phyloP scores from a whole-genome alignment of 1,140 invertebrate species.

The Stenopsyche tienmushanensis region DNA sequence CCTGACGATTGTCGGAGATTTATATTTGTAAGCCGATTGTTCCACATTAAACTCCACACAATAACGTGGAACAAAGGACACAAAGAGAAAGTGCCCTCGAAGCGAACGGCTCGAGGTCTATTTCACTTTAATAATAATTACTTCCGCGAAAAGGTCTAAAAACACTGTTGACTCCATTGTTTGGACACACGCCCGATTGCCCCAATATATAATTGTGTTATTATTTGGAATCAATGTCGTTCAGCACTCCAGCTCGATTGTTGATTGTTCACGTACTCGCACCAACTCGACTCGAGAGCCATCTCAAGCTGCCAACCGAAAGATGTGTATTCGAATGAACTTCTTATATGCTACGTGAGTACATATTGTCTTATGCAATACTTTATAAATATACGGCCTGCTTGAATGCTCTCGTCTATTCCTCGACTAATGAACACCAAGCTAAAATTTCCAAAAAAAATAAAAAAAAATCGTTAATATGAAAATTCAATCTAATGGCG shows the following conservation, averaged over 20 bases:
- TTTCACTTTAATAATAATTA: constrained; percentile 27
- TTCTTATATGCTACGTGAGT: too few species aligned
- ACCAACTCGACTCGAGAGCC: not conserved
- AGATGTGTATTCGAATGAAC: too few species aligned
- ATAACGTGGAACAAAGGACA: constrained; percentile 27
- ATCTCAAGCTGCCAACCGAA: not conserved
- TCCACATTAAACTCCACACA: constrained; percentile 27
- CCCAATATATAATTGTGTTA: constrained; percentile 8
- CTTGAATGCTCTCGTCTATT: too few species aligned
- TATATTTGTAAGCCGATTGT: constrained; percentile 33
- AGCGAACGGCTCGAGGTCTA: constrained; percentile 25
- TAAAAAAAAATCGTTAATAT: too few species aligned
- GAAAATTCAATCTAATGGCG: too few species aligned
- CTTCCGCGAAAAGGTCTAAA: constrained; percentile 23
- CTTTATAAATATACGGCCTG: too few species aligned
- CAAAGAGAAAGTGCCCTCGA: constrained; percentile 33
- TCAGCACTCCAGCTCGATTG: not conserved
- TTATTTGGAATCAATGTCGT: constrained; percentile 10
- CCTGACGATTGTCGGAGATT: constrained; percentile 27
- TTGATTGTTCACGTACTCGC: not conserved
- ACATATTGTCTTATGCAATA: too few species aligned
- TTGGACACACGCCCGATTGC: constrained; percentile 35
- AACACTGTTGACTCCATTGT: constrained; percentile 38
- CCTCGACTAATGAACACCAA: too few species aligned
- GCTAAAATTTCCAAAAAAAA: too few species aligned